Conservation (phyloP, 2,113 vertebrate species). For the Myotis davidii region DNA sequence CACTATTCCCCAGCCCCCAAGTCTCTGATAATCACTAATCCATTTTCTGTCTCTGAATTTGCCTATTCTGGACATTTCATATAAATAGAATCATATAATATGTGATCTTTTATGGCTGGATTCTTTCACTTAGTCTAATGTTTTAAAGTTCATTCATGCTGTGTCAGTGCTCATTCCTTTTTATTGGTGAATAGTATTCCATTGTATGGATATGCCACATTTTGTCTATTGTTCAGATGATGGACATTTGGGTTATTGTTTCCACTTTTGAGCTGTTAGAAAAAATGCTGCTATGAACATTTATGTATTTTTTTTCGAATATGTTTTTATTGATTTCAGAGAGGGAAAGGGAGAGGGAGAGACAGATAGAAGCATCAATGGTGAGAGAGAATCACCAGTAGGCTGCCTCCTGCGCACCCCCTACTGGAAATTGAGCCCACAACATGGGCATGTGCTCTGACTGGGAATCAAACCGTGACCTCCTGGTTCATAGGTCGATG, state of each 20-base stretch:
- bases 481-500: too few relatives aligned
- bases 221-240: constrained; percentile 25
- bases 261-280: neutral
- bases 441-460: too few relatives aligned
- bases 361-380: too few relatives aligned
- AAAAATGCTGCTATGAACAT: constrained; percentile 31
- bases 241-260: neutral
- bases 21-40: neutral
- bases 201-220: neutral
- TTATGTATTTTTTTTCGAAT: neutral
- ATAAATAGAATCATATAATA: neutral
- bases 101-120: neutral
- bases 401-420: too few relatives aligned
- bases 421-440: too few relatives aligned
- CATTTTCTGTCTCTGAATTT: constrained; percentile 50
- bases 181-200: neutral
- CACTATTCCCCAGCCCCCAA: neutral
- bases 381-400: too few relatives aligned
- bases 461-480: too few relatives aligned
- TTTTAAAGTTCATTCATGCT: constrained; percentile 30
- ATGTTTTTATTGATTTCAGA: too few relatives aligned
- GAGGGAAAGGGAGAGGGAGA: too few relatives aligned
- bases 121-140: constrained; percentile 29
- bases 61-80: constrained; percentile 29
- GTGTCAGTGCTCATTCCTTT: constrained; percentile 7